Percentiles rank a stretch among this genome's conserved stretches.
Evolutionary conservation across 2,888 invertebrate species (phyloP).

Genomic region (Punctoribates punctum): DNA sequence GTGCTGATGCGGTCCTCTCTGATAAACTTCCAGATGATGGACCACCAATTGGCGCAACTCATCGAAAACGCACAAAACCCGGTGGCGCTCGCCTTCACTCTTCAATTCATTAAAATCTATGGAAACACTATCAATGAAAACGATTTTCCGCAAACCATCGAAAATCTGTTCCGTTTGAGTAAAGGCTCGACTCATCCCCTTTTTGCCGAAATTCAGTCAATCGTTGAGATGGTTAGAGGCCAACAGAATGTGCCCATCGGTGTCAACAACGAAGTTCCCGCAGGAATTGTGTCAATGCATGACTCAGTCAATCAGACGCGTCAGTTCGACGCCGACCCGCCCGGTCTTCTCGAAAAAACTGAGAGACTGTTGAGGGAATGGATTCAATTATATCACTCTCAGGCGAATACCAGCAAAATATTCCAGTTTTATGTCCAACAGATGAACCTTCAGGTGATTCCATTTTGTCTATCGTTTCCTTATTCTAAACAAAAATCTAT

Average conservation of each 20-base stretch:
- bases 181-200: slow-evolving; percentile 39
- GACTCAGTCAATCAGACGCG: slow-evolving; percentile 29
- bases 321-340: slow-evolving; percentile 71
- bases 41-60: slow-evolving; percentile 71
- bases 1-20: slow-evolving; percentile 77
- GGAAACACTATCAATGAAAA: slow-evolving; percentile 62
- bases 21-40: slow-evolving; percentile 74
- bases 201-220: slow-evolving; percentile 40
- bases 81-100: slow-evolving; percentile 80
- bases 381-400: slow-evolving; percentile 83
- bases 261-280: slow-evolving; percentile 21
- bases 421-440: slow-evolving; percentile 88
- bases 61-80: slow-evolving; percentile 66
- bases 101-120: slow-evolving; percentile 80
- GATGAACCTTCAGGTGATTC: slow-evolving; percentile 51
- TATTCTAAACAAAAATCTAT: slow-evolving; percentile 57
- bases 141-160: slow-evolving; percentile 42
- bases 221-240: slow-evolving; percentile 56
- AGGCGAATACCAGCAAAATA: slow-evolving; percentile 61
- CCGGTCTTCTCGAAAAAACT: slow-evolving; percentile 88
- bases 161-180: slow-evolving; percentile 37
- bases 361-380: slow-evolving; percentile 91
- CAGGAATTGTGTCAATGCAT: slow-evolving; percentile 13
- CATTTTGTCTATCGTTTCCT: neutral
- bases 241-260: slow-evolving; percentile 52